Evolutionary conservation across 2,888 invertebrate species (phyloP), one percentile per base, ranked within the genome.

Genomic region (Stegophylla sp.): DNA sequence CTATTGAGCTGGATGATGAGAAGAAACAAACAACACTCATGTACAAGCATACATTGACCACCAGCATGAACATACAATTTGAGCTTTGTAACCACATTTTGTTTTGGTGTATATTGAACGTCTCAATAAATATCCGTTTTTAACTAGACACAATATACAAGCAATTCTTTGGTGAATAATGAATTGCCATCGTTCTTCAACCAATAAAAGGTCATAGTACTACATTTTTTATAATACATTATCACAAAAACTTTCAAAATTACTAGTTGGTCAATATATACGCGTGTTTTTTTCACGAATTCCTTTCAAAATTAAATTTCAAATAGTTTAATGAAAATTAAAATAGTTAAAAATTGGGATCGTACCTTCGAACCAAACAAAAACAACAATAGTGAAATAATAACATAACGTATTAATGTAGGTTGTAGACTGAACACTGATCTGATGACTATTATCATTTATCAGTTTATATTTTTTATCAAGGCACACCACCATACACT

Each of bases 11-110:
- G 48, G 79, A 71, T 0, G 79, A 69, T 23, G 79, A 79, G 51
- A 79, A 79, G 17, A 79, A 63, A 51, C 79, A 79, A 4, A 79
- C 69, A 0, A 69, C 79, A 4, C 71, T 79, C 71, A 79, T 61
- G 23, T 79, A 79, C 1, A 79, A 69, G 41, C 79, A 61, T 0
- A 79, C 20, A 5, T 79, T 79, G 34, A 79, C 61, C 61, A 71
- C 63, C 59, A 79, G 4, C 48, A 79, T 45, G 20, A 79, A 41
- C 17, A 71, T 28, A 41, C 69, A 79, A 51, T 79, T 79, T 3
- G 4, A 7, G 13, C 59, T 51, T 9, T 13, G 61, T 1, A 26
- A 23, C 23, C 41, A 48, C 71, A 71, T 79, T 34, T 51, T 20
- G 10, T 3, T 9, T 20, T 15, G 28, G 2, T 73, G 34, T 41